These are phyloP conservation scores for Liopterus haemorrhoidalis DNA, from an alignment of 2,888 invertebrate species.

Conservation along the genomic window DNA sequence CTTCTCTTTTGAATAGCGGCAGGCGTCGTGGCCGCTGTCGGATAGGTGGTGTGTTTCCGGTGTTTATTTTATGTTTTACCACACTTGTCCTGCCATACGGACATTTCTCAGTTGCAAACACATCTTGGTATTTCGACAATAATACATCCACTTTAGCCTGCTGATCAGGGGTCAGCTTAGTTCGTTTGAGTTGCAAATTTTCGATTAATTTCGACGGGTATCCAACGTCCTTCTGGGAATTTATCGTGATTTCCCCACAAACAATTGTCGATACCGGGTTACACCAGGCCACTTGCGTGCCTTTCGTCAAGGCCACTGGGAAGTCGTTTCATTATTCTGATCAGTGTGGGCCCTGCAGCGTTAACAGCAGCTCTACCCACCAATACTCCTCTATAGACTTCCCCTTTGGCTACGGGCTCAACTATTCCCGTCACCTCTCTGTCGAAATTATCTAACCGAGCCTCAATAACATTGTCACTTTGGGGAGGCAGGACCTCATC, in stretches of 20 bases:
- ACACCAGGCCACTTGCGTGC: not conserved
- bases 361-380: too few relatives aligned
- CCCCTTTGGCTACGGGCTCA: not conserved
- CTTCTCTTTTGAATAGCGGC: conserved; percentile 1
- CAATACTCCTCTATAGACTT: not conserved
- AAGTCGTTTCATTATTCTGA: conserved; percentile 2
- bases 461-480: not conserved
- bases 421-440: not conserved
- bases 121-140: not conserved
- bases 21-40: conserved; percentile 1
- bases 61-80: conserved; percentile 7
- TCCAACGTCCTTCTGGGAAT: not conserved
- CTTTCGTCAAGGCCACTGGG: not conserved
- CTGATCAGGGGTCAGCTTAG: not conserved
- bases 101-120: not conserved
- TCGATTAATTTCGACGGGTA: not conserved
- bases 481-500: not conserved
- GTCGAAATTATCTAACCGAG: not conserved
- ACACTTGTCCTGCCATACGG: not conserved
- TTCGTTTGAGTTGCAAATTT: too few relatives aligned
- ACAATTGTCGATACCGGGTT: not conserved
- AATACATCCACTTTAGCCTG: not conserved
- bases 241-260: not conserved
- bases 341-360: not conserved
- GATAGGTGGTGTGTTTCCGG: conserved; percentile 2